A percentile compares a stretch with the other conserved stretches of the same genome.
These are phyloP conservation scores for Dinoponera quadriceps DNA, from an alignment of 1,140 invertebrate genomes.

Conservation along the genomic window DNA sequence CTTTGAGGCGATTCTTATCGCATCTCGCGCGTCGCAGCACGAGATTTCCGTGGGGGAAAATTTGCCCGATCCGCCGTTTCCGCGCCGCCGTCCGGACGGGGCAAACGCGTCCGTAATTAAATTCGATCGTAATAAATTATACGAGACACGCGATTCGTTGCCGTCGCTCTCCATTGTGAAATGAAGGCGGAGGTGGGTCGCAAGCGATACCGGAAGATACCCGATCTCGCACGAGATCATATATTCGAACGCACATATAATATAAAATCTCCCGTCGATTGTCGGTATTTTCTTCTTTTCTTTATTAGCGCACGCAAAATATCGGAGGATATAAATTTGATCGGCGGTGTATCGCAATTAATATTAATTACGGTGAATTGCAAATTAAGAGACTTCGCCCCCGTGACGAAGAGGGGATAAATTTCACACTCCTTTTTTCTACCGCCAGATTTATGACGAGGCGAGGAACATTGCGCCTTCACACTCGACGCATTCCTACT, in stretches of 20 bases:
- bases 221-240: no score
- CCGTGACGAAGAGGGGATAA: conserved; percentile 33
- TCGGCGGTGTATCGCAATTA: background rate
- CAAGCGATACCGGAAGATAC: no score
- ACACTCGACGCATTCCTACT: conserved; percentile 61
- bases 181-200: no score
- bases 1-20: conserved; percentile 38
- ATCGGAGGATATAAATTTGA: background rate
- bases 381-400: conserved; percentile 38
- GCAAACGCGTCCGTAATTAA: conserved; percentile 33
- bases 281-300: no score
- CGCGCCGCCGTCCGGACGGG: background rate
- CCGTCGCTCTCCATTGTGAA: background rate
- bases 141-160: background rate
- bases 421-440: conserved; percentile 7
- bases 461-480: conserved; percentile 24
- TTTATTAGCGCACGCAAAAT: background rate
- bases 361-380: background rate
- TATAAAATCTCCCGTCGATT: no score
- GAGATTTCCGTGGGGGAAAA: conserved; percentile 24
- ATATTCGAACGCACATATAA: no score
- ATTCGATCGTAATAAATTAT: conserved; percentile 19
- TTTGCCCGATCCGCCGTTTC: background rate
- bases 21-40: background rate
- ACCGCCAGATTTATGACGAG: conserved; percentile 36